Evolutionary conservation across 2,888 invertebrate species (phyloP), one percentile per base, ranked within the genome.

Genomic region (Apotomis betuletana): DNA sequence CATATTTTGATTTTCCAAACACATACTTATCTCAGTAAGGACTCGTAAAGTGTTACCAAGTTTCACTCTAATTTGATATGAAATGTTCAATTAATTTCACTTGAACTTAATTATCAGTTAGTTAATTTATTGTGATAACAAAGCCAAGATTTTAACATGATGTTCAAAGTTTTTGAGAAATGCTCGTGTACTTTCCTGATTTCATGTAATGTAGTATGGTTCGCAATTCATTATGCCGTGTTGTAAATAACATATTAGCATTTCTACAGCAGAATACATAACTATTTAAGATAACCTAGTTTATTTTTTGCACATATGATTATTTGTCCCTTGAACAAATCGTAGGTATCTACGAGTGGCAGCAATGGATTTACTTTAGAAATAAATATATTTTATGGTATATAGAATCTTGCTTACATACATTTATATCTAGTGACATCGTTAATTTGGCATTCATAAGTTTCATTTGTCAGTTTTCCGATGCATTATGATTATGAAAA

Each of bases 171-270:
- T 36, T 57, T 36, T 59, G 9, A 59, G 41, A 15, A 67, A 4
- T 57, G 36, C 46, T 46, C 67, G 12, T 51, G 67, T 41, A 54
- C 44, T 54, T 51, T 62, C n/a, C 51, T 5, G 13, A 68, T 60
- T 54, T 54, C 52, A 54, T 69, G 6, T 55, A 46, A 15, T 13
- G 27, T 58, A 64, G 41, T 54, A 27, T 52, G 13, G n/a, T 68
- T 38, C 44, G 5, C 36, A 58, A 59, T 44, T 63, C 36, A 63
- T 59, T 61, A 54, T 15, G 36, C 58, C 36, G 13, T 54, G 13
- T 67, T 71, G 63, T 68, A 72, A 41, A 68, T 72, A 71, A 63
- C 58, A 38, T 63, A 63, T 36, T 72, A 72, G 72, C 72, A 63
- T 72, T 72, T 72, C 67, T 72, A 72, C 68, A 63, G 41, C 51